phyloP scores from a whole-genome alignment of 2,888 invertebrate species.

The Philonicus albiceps region DNA sequence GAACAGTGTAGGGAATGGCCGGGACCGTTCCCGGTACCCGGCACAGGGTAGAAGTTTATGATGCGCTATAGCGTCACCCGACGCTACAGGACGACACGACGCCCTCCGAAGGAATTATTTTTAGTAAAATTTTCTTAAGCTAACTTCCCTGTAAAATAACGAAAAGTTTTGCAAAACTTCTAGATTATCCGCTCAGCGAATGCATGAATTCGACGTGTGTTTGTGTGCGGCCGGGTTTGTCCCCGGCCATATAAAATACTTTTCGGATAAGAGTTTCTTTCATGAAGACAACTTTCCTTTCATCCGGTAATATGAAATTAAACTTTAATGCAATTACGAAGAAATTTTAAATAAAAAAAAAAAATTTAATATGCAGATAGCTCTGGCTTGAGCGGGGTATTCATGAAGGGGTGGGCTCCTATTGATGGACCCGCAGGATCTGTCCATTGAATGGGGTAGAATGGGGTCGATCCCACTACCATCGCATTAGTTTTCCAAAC shows the following conservation, averaged over 20 bases:
- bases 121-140: slow-evolving; percentile 37
- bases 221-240: slow-evolving; percentile 24
- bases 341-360: slow-evolving; percentile 44
- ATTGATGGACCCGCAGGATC: not conserved
- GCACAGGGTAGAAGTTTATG: slow-evolving; percentile 19
- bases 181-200: slow-evolving; percentile 15
- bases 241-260: slow-evolving; percentile 31
- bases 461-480: not conserved
- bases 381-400: not conserved
- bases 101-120: slow-evolving; percentile 14
- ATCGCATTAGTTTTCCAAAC: not conserved
- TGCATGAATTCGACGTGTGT: slow-evolving; percentile 2
- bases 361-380: slow-evolving; percentile 25
- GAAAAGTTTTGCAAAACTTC: slow-evolving; percentile 31
- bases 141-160: slow-evolving; percentile 22
- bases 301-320: slow-evolving; percentile 48
- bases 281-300: slow-evolving; percentile 46
- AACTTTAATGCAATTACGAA: slow-evolving; percentile 49
- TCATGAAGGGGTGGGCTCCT: not conserved
- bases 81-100: not conserved
- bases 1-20: not conserved
- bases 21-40: not conserved
- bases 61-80: not conserved
- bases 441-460: not conserved
- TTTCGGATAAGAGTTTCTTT: slow-evolving; percentile 40